Base-by-base conservation (phyloP, 1,140 invertebrate genomes). In the Drosophila lacteicornis region DNA sequence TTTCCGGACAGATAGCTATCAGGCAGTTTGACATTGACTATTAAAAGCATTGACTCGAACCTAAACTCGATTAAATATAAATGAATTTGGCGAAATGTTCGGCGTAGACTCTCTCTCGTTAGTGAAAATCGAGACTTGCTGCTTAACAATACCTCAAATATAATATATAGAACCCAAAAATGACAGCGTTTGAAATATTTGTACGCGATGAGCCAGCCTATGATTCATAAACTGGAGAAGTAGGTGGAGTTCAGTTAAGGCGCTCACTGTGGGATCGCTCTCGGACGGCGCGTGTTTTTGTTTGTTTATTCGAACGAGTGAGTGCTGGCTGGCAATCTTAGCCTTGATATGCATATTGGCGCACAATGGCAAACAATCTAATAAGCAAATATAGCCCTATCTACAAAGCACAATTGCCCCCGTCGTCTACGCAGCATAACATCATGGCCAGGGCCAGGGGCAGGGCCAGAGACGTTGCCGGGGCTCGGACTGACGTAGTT, bases 281-380 rank as follows among this genome's bases (percentile, higher is more conserved):
- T 6, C 33, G 33, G 8, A 3, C 11, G 51, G 45, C 70, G 58
- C 65, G 71, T 80, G 68, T 79, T 80, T 79, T 80, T 65, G 38
- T 63, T 58, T 65, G 49, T 47, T 55, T 68, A 74, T 75, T 65
- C 43, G 61, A 59, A 57, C 60, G 5, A 25, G 22, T 25, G 22
- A 25, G 22, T 6, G 65, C 59, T 40, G 38, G 53, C 56, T 82
- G 59, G 75, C 75, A 86, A 79, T 82, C 79, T 67, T 65, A 79
- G 74, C 83, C 82, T 86, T 85, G 82, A 82, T 85, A 86, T 81
- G 83, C 80, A 86, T 78, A 84, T 76, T 79, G 79, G 81, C 81
- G 76, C 78, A 84, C 63, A 87, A 75, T 65, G 43, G 58, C 68
- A 86, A 86, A 67, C 82, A 86, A 85, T 85, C 75, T 67, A 60